Conservation (phyloP, 2,888 invertebrate genomes). For the Oscheius sp. region DNA sequence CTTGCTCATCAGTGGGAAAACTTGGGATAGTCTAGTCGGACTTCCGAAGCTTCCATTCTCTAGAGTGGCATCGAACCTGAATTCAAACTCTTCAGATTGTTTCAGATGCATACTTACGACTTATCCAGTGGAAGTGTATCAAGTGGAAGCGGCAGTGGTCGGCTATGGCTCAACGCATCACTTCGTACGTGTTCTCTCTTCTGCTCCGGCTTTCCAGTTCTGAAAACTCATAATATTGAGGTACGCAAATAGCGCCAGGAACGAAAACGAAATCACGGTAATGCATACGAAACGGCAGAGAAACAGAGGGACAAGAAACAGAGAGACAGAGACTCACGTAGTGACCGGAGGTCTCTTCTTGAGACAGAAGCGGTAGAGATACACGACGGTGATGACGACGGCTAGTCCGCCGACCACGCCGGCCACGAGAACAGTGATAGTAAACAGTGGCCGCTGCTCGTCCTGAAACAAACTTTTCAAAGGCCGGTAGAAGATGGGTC, state of each 20-base stretch:
- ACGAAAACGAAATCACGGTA: neutral
- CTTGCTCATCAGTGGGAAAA: slow-evolving; percentile 49
- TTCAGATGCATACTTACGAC: neutral
- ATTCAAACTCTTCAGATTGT: neutral
- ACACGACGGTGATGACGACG: slow-evolving; percentile 66
- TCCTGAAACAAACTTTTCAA: slow-evolving; percentile 43
- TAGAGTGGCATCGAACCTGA: slow-evolving; percentile 1
- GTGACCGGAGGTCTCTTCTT: slow-evolving; percentile 60
- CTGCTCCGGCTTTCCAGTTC: slow-evolving; percentile 62
- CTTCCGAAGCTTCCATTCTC: slow-evolving; percentile 26
- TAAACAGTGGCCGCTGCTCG: slow-evolving; percentile 64
- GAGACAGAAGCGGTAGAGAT: slow-evolving; percentile 65
- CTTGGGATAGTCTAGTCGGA: slow-evolving; percentile 48
- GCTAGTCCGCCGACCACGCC: slow-evolving; percentile 67
- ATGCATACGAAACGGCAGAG: too few relatives aligned
- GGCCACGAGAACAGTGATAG: slow-evolving; percentile 61
- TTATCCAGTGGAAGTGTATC: slow-evolving; percentile 13
- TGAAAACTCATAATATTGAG: slow-evolving; percentile 29
- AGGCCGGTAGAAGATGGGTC: too few relatives aligned
- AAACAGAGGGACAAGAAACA: neutral
- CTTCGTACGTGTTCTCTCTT: slow-evolving; percentile 63
- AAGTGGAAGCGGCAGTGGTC: slow-evolving; percentile 60
- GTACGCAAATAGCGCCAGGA: neutral
- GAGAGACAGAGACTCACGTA: slow-evolving; percentile 46
- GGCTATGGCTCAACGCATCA: slow-evolving; percentile 56